Percentiles rank a stretch among this genome's conserved stretches.
phyloP scores from a whole-genome alignment of 2,888 invertebrate species.

The Nasonia oneida region DNA sequence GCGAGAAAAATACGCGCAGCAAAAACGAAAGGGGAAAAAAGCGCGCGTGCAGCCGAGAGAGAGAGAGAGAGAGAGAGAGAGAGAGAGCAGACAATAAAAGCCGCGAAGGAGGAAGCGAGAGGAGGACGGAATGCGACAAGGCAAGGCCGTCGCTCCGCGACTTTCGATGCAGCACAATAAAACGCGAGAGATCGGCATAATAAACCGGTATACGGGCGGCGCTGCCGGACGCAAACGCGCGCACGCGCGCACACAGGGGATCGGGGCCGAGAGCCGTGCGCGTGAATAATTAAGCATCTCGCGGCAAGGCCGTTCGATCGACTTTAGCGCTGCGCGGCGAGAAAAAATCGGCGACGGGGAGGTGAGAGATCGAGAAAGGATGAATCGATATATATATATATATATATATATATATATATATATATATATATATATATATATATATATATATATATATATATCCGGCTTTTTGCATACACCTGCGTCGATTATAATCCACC shows the following conservation, averaged over 20 bases:
- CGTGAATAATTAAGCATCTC: slow-evolving; percentile 54
- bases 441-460: too few relatives aligned
- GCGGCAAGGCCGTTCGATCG: slow-evolving; percentile 53
- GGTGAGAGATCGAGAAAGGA: neutral
- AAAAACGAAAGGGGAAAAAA: slow-evolving; percentile 39
- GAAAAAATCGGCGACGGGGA: neutral
- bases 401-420: too few relatives aligned
- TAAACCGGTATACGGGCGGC: slow-evolving; percentile 48
- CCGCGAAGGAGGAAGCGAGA: slow-evolving; percentile 40
- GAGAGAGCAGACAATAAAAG: neutral
- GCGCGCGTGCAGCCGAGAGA: neutral
- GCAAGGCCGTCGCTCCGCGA: slow-evolving; percentile 33
- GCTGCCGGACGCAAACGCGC: slow-evolving; percentile 7
- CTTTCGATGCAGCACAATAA: slow-evolving; percentile 46
- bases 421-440: neutral
- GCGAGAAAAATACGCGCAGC: neutral
- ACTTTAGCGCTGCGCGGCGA: neutral
- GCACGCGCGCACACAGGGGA: neutral
- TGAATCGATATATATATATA: neutral
- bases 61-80: neutral
- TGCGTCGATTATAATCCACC: too few relatives aligned
- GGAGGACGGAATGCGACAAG: slow-evolving; percentile 49
- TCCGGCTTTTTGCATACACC: too few relatives aligned
- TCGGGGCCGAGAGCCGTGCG: neutral
- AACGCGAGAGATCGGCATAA: slow-evolving; percentile 43